Evolutionary conservation across 2,888 invertebrate species (phyloP).

Genomic region (Eristalinus aeneus): DNA sequence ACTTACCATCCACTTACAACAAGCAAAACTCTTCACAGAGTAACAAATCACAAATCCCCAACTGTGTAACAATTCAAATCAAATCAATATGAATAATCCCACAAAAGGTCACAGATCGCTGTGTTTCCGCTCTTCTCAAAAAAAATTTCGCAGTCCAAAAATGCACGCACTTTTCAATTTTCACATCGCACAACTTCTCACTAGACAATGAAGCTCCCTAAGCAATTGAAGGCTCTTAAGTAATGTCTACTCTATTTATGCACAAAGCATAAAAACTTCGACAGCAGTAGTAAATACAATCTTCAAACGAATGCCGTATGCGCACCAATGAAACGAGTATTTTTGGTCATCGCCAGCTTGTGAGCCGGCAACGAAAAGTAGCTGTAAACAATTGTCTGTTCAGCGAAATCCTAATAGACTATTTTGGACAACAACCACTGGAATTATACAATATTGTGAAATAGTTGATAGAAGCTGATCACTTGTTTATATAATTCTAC

Average conservation of each 20-base stretch:
- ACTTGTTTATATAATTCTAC: not conserved
- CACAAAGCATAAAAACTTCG: not conserved
- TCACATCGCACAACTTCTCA: not conserved
- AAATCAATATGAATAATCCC: not conserved
- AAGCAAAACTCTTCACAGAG: no score
- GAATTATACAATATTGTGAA: not conserved
- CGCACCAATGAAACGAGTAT: not conserved
- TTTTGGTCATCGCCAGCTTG: not conserved
- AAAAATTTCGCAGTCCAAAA: no score
- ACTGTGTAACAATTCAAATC: not conserved
- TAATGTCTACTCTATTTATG: not conserved
- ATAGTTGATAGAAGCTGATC: not conserved
- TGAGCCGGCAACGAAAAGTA: not conserved
- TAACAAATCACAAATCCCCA: not conserved
- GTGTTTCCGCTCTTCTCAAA: not conserved
- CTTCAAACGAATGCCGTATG: not conserved
- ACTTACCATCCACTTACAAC: no score
- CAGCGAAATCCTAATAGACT: not conserved
- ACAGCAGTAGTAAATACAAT: not conserved
- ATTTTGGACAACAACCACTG: not conserved
- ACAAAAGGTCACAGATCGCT: not conserved
- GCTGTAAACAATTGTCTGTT: not conserved
- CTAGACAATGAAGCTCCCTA: not conserved
- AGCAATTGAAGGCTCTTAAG: not conserved
- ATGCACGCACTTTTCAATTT: no score